Conservation (phyloP, 2,797 vertebrate genomes). For the Typhlichthys subterraneus region DNA sequence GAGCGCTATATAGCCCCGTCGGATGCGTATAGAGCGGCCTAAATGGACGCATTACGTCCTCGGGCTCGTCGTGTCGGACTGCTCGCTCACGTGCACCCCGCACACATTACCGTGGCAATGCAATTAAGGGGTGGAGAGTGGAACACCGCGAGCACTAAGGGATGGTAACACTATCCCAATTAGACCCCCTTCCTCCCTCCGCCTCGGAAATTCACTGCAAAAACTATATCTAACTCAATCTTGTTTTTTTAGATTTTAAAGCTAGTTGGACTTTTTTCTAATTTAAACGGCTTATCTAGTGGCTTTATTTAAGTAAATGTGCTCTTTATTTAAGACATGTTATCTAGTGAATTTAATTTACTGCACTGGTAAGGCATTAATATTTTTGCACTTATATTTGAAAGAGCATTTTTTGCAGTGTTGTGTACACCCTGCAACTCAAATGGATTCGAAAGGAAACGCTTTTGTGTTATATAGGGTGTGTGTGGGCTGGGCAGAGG, state of each 20-base stretch:
- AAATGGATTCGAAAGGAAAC: conserved; percentile 44
- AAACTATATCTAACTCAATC: too few relatives aligned
- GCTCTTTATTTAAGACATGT: too few relatives aligned
- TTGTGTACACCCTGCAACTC: conserved; percentile 49
- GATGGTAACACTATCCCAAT: conserved; percentile 39
- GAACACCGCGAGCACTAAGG: conserved; percentile 35
- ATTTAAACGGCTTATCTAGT: too few relatives aligned
- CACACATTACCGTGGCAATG: conserved; percentile 36
- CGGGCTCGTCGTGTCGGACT: conserved; percentile 33
- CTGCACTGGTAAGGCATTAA: too few relatives aligned
- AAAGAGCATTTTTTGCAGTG: too few relatives aligned
- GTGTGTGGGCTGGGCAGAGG: conserved; percentile 1
- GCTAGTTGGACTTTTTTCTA: too few relatives aligned
- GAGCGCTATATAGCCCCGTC: too few relatives aligned
- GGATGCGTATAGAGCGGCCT: conserved; percentile 11
- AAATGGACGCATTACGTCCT: conserved; percentile 42
- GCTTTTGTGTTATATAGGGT: conserved; percentile 39
- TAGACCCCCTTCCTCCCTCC: conserved; percentile 33
- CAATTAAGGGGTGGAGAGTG: conserved; percentile 39
- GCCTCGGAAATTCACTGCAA: conserved; percentile 29
- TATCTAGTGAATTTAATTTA: too few relatives aligned
- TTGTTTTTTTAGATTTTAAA: too few relatives aligned
- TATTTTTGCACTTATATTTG: too few relatives aligned
- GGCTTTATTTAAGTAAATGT: too few relatives aligned
- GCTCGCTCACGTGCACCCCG: conserved; percentile 21